These are phyloP conservation scores for Zoanthus solanderi DNA, from an alignment of 92 coral and sea anemone genomes.

Conservation along the genomic window DNA sequence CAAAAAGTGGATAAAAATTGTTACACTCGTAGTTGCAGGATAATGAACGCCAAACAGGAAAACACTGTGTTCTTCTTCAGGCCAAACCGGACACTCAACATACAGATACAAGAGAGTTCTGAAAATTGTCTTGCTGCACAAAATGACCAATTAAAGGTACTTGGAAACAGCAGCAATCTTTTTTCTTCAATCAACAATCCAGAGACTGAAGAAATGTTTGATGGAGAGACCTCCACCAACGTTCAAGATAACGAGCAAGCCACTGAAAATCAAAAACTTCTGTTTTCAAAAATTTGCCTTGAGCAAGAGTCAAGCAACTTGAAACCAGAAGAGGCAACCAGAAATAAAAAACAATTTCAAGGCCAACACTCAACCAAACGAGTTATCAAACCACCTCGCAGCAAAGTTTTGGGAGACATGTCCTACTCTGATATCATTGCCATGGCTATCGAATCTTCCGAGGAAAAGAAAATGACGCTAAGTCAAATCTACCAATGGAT, in stretches of 20 bases:
- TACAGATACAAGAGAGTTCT: too few species aligned
- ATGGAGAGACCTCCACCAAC: background rate
- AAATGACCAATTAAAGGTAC: background rate
- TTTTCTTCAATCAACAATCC: background rate
- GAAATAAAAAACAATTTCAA: background rate
- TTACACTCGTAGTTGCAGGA: too few species aligned
- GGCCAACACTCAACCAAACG: background rate
- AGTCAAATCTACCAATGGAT: constrained; percentile 35
- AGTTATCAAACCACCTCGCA: constrained; percentile 11
- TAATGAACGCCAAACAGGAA: too few species aligned
- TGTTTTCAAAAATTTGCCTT: background rate
- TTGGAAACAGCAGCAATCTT: background rate
- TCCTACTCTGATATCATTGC: constrained; percentile 34
- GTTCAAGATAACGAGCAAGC: background rate
- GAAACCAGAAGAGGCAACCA: background rate
- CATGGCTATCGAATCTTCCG: constrained; percentile 29
- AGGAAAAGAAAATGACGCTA: constrained; percentile 15
- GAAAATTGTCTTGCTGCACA: background rate
- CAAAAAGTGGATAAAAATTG: too few species aligned
- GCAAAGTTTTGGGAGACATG: constrained; percentile 37
- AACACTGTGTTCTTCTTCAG: too few species aligned
- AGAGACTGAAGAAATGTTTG: background rate
- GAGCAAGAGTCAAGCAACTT: background rate
- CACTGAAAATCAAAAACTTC: background rate
- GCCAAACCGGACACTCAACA: too few species aligned